Base-by-base conservation (phyloP, 2,113 vertebrate genomes). In the Esox niger region DNA sequence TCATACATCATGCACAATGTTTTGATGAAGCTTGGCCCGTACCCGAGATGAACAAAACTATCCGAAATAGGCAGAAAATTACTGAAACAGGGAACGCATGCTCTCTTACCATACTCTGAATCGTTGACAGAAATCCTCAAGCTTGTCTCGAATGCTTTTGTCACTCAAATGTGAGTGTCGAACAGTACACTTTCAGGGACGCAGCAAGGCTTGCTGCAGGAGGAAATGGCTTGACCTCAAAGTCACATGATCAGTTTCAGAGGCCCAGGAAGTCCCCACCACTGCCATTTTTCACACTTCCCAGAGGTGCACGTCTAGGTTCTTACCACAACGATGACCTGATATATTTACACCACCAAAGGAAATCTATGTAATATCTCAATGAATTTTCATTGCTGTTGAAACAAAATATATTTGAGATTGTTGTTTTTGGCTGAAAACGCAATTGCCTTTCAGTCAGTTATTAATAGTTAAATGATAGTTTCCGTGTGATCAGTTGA, bases 161-260 rank as follows among this genome's bases (percentile, higher is more conserved):
- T 58, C 52, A 43, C 65, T 71, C 55, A 64, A 64, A 52, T 52
- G 62, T 65, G 74, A 70, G 64, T 73, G 74, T 63, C 69, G 61
- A 30, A 6, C 57, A 73, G 63, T 70, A 78, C 27, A 69, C 73
- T 79, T 75, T 68, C 77, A 73, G 77, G 77, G 76, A 32, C 25
- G 73, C 60, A 63, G 65, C 77, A 75, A 43, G 79, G 76, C 15
- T 61, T 61, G 73, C 61, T 69, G 65, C 74, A 78, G 79, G 76
- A 82, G 80, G 74, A 82, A 82, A 79, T 77, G 59, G 69, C 75
- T 75, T 79, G 69, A 82, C 80, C 80, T 79, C 80, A 79, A 79
- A 79, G 38, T 43, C 38, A 43, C 68, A 55, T 64, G 25, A 23
- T 60, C 66, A 75, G 62, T 64, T 60, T 71, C 71, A 75, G 67